A percentile compares a stretch with the other conserved stretches of the same genome.
Conservation (phyloP, 2,888 invertebrate species). For the Azorinus chamasolen region DNA sequence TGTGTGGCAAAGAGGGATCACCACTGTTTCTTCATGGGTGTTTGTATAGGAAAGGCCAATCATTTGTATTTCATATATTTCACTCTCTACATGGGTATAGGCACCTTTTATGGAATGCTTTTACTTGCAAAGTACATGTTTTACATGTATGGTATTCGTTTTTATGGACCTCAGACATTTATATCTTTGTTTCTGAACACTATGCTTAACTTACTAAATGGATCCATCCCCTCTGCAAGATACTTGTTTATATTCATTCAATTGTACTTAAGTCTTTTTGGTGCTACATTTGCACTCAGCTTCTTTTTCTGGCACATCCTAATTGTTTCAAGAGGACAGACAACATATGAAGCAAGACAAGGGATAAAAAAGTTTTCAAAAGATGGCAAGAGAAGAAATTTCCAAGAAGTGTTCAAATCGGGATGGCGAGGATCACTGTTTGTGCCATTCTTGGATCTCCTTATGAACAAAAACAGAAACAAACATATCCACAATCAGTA, state of each 20-base stretch:
- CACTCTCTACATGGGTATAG: conserved; percentile 58
- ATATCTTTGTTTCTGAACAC: conserved; percentile 40
- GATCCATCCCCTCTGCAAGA: conserved; percentile 20
- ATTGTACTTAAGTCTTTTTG: conserved; percentile 52
- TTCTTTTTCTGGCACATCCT: conserved; percentile 57
- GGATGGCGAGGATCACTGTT: background rate
- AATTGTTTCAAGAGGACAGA: conserved; percentile 45
- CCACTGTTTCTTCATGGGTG: conserved; percentile 82
- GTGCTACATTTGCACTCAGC: conserved; percentile 46
- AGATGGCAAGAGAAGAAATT: conserved; percentile 23
- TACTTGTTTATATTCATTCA: conserved; percentile 41
- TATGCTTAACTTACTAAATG: conserved; percentile 25
- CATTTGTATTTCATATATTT: conserved; percentile 58
- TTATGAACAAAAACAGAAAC: too few relatives aligned
- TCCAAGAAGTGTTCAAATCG: conserved; percentile 37
- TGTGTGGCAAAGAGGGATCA: conserved; percentile 82
- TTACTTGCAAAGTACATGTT: conserved; percentile 44
- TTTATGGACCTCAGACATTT: conserved; percentile 59
- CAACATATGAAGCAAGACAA: conserved; percentile 42
- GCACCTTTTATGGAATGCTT: conserved; percentile 53
- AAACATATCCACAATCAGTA: too few relatives aligned
- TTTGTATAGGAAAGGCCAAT: conserved; percentile 55
- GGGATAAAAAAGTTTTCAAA: conserved; percentile 41
- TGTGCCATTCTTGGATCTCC: background rate
- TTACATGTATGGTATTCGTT: conserved; percentile 39